phyloP scores from a whole-genome alignment of 2,797 vertebrate species.

The Antrozous pallidus region DNA sequence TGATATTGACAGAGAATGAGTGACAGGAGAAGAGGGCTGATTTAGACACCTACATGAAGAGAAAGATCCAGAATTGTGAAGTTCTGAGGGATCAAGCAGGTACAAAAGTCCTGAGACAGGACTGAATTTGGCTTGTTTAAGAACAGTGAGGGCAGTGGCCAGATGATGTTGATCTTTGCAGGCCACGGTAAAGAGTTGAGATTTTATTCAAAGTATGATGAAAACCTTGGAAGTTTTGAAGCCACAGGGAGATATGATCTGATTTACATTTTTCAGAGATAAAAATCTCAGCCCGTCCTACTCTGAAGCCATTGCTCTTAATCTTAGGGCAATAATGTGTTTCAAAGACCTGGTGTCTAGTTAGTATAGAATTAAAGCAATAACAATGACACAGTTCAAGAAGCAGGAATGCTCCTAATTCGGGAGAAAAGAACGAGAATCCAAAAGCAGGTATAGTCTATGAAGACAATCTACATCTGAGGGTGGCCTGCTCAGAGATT shows the following conservation, averaged over 20 bases:
- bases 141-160: not conserved
- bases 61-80: constrained; percentile 28
- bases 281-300: constrained; percentile 22
- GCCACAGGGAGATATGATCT: not conserved
- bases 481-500: not conserved
- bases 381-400: not conserved
- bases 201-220: constrained; percentile 7
- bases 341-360: constrained; percentile 13
- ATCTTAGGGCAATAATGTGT: not conserved
- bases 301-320: not conserved
- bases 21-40: not conserved
- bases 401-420: not conserved
- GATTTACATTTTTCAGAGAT: constrained; percentile 40
- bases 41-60: not conserved
- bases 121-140: not conserved
- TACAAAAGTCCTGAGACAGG: not conserved
- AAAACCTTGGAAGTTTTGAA: not conserved
- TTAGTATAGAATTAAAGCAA: constrained; percentile 20
- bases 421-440: not conserved
- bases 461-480: not conserved
- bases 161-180: not conserved
- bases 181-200: not conserved
- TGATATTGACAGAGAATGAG: not conserved
- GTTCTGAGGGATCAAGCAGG: not conserved
- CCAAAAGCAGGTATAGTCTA: not conserved